phyloP scores from a whole-genome alignment of 37 sponge, comb jelly and placozoan species.

The Halichondria panicea region DNA sequence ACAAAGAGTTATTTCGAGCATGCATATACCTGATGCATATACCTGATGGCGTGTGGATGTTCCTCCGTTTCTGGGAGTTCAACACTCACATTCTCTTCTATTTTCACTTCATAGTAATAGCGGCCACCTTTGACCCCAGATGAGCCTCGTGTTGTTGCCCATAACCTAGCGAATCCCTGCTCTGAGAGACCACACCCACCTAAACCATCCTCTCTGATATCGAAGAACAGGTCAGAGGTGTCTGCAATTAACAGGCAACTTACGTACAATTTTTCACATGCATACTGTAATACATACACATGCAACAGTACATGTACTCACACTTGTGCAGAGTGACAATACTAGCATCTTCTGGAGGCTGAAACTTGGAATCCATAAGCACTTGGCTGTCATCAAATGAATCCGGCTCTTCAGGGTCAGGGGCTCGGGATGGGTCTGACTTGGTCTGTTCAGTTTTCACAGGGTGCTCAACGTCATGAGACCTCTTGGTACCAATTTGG shows the following conservation, averaged over 20 bases:
- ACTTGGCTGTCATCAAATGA: constrained; percentile 22
- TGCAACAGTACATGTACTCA: constrained; percentile 15
- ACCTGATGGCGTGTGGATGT: constrained; percentile 60
- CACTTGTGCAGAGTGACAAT: constrained; percentile 61
- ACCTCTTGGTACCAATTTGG: too few relatives aligned
- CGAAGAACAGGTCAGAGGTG: constrained; percentile 82
- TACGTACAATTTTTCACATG: neutral
- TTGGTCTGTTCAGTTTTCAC: neutral
- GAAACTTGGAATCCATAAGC: constrained; percentile 16
- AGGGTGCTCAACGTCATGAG: neutral
- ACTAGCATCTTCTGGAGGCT: constrained; percentile 54
- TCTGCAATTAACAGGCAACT: constrained; percentile 12
- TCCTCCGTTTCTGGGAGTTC: constrained; percentile 36
- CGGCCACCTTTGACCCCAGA: constrained; percentile 77
- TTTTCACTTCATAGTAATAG: constrained; percentile 70
- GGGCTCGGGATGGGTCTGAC: constrained; percentile 30
- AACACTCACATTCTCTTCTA: constrained; percentile 36
- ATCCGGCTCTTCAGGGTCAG: constrained; percentile 60
- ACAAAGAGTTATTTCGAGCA: neutral
- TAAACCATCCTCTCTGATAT: constrained; percentile 69
- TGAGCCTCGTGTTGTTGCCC: constrained; percentile 81
- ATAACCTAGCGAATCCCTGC: constrained; percentile 70
- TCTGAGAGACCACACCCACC: constrained; percentile 58
- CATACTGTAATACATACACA: neutral
- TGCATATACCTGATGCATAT: neutral